Evolutionary conservation across 2,797 vertebrate genomes (phyloP).

Genomic region (Lepilemur ruficaudatus): DNA sequence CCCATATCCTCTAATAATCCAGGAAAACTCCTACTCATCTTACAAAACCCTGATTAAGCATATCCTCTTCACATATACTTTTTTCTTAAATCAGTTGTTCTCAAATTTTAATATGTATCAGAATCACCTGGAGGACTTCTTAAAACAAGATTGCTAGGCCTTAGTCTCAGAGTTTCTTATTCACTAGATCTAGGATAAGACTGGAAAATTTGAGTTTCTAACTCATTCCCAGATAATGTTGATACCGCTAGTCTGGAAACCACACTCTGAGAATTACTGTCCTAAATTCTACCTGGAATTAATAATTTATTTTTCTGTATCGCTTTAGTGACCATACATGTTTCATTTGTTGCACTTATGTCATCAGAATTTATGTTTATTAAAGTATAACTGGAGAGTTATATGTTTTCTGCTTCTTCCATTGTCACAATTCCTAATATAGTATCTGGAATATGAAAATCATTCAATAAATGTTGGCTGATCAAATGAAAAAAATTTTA

Average conservation of each 20-base stretch:
- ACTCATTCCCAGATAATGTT: neutral
- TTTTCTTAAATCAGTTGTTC: neutral
- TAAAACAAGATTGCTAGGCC: neutral
- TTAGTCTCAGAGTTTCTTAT: neutral
- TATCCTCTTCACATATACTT: neutral
- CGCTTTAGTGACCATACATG: neutral
- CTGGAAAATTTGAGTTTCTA: neutral
- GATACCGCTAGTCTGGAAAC: neutral
- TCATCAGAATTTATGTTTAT: neutral
- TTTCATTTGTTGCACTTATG: neutral
- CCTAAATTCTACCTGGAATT: neutral
- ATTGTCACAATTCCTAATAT: neutral
- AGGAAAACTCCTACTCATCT: neutral
- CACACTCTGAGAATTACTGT: neutral
- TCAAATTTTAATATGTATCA: neutral
- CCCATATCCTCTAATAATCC: neutral
- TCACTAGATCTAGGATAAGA: neutral
- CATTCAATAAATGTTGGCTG: neutral
- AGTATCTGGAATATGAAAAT: neutral
- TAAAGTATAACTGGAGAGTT: neutral
- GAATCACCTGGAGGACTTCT: neutral
- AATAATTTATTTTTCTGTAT: neutral
- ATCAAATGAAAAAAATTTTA: neutral
- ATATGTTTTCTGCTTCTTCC: neutral
- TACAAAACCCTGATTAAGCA: neutral